Percentiles rank a stretch among this genome's conserved stretches.
These are phyloP conservation scores for Cyrtonyx montezumae DNA, from an alignment of 2,113 vertebrate species.

Conservation along the genomic window DNA sequence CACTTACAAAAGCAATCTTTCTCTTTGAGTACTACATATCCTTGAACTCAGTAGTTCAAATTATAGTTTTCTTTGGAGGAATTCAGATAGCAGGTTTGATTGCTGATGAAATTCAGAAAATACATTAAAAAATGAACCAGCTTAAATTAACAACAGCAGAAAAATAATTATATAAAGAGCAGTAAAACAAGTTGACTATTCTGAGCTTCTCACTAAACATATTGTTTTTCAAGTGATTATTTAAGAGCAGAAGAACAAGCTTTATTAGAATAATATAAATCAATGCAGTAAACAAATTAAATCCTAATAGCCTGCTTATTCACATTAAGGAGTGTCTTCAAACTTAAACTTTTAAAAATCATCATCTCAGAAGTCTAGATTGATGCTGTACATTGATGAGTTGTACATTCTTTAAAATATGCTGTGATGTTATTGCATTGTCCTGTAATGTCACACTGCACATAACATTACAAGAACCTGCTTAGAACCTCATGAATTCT, in stretches of 20 bases:
- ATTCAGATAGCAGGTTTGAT: not conserved
- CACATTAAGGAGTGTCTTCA: conserved; percentile 39
- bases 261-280: conserved; percentile 55
- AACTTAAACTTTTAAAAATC: conserved; percentile 28
- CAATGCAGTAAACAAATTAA: conserved; percentile 49
- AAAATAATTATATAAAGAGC: not conserved
- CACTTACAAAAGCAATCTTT: not conserved
- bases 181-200: not conserved
- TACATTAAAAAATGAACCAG: not conserved
- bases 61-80: not conserved
- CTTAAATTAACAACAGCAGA: not conserved
- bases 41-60: conserved; percentile 11
- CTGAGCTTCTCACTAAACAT: not conserved
- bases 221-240: conserved; percentile 51
- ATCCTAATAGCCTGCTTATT: conserved; percentile 35
- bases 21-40: not conserved
- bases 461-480: not conserved
- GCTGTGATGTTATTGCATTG: fast-evolving
- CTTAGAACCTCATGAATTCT: not conserved
- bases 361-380: not conserved
- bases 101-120: not conserved
- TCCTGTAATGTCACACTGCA: not conserved
- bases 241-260: conserved; percentile 19
- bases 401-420: conserved; percentile 3
- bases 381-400: not conserved